phyloP scores from a whole-genome alignment of 2,888 invertebrate species.

The Sialis lutaria region DNA sequence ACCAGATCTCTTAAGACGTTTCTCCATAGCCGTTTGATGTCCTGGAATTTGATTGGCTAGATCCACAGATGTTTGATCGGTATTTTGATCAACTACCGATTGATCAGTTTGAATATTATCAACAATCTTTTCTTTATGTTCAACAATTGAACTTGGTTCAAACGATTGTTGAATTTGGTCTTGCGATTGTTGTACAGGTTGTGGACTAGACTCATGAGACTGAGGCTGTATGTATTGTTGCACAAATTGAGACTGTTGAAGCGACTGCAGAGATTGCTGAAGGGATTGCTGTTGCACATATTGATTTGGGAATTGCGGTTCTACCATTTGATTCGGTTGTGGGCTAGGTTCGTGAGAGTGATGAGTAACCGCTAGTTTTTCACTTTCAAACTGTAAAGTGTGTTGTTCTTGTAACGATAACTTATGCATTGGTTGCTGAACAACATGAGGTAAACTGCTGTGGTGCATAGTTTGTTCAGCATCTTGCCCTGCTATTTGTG shows the following conservation, averaged over 20 bases:
- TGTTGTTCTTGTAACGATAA: no score
- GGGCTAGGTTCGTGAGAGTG: background rate
- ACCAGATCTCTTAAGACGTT: slow-evolving; percentile 22
- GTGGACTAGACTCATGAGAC: background rate
- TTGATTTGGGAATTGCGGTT: no score
- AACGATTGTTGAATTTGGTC: background rate
- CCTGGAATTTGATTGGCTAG: background rate
- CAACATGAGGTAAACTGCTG: no score
- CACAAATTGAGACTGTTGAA: no score
- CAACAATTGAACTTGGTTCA: background rate
- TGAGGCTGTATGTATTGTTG: no score
- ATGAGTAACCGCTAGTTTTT: no score
- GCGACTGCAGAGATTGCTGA: background rate
- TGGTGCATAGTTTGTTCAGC: no score
- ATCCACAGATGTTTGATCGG: no score
- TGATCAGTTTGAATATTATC: background rate
- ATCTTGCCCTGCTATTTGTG: background rate
- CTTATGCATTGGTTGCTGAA: no score
- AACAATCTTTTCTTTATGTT: background rate
- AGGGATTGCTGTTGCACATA: background rate
- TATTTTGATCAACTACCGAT: background rate
- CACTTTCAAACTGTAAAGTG: no score
- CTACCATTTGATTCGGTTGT: background rate
- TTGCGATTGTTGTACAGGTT: background rate
- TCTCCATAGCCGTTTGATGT: slow-evolving; percentile 10